These are phyloP conservation scores for Oithona nana DNA, from an alignment of 2,888 invertebrate species.

Conservation along the genomic window DNA sequence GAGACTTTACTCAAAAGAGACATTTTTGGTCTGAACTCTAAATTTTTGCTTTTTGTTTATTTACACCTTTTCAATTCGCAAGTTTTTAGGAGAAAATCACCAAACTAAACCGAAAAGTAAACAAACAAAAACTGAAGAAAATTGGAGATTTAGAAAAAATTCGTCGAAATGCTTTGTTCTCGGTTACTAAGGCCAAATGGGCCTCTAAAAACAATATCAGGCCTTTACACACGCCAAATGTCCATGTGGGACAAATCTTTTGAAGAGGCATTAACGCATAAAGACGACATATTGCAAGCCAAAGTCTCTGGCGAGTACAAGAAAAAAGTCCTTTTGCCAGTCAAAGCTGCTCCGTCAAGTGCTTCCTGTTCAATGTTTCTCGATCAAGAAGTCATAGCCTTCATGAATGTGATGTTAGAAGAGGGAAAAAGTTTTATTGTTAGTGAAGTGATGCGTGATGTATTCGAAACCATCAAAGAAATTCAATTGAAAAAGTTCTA, in stretches of 20 bases:
- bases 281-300: not conserved
- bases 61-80: no score
- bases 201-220: no score
- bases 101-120: no score
- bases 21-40: no score
- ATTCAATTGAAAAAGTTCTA: not conserved
- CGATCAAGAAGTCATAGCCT: not conserved
- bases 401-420: not conserved
- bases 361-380: not conserved
- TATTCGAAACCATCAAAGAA: not conserved
- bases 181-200: no score
- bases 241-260: not conserved
- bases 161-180: no score
- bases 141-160: no score
- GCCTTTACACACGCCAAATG: not conserved
- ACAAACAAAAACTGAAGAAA: no score
- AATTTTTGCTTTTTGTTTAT: no score
- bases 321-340: not conserved
- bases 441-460: not conserved
- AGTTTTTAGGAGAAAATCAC: no score
- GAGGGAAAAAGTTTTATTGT: not conserved
- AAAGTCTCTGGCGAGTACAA: not conserved
- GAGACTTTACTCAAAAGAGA: no score
- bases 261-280: not conserved
- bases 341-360: constrained; percentile 2